Percentiles rank a stretch among this genome's conserved stretches.
Evolutionary conservation across 1,140 invertebrate species (phyloP).

Genomic region (Musca vetustissima): DNA sequence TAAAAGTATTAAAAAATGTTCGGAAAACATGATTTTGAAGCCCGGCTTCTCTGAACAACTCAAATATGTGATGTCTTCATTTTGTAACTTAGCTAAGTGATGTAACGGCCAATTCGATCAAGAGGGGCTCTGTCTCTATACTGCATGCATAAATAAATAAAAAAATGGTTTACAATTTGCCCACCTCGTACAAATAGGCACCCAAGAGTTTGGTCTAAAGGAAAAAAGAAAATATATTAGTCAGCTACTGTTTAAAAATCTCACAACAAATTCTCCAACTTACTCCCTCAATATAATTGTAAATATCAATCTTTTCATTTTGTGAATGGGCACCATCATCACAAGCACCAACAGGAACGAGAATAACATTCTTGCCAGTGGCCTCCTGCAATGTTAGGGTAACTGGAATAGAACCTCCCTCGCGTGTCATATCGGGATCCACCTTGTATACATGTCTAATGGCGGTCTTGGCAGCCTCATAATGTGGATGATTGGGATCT

Average conservation of each 20-base stretch:
- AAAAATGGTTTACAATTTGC: conserved; percentile 37
- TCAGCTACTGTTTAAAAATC: conserved; percentile 6
- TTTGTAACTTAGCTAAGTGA: not conserved
- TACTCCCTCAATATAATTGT: conserved; percentile 94
- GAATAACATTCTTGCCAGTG: conserved; percentile 89
- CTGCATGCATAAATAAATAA: too few species aligned
- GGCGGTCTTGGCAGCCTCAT: conserved; percentile 82
- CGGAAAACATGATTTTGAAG: not conserved
- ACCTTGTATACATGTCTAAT: conserved; percentile 88
- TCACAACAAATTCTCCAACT: conserved; percentile 51
- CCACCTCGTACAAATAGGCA: conserved; percentile 81
- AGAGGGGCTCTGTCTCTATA: too few species aligned
- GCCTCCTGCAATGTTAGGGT: conserved; percentile 88
- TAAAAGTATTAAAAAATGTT: not conserved
- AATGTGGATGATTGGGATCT: conserved; percentile 90
- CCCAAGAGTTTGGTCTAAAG: conserved; percentile 81
- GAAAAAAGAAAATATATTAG: conserved; percentile 55
- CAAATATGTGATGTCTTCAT: conserved; percentile 13
- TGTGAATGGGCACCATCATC: conserved; percentile 98
- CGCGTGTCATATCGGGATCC: conserved; percentile 91
- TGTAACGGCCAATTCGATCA: not conserved
- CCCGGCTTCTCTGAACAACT: conserved; percentile 8
- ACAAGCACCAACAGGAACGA: conserved; percentile 86
- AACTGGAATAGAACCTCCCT: conserved; percentile 95
- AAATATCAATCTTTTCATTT: conserved; percentile 93